A percentile compares a stretch with the other conserved stretches of the same genome.
phyloP scores from a whole-genome alignment of 2,888 invertebrate genomes.

The Ceraclea dissimilis region DNA sequence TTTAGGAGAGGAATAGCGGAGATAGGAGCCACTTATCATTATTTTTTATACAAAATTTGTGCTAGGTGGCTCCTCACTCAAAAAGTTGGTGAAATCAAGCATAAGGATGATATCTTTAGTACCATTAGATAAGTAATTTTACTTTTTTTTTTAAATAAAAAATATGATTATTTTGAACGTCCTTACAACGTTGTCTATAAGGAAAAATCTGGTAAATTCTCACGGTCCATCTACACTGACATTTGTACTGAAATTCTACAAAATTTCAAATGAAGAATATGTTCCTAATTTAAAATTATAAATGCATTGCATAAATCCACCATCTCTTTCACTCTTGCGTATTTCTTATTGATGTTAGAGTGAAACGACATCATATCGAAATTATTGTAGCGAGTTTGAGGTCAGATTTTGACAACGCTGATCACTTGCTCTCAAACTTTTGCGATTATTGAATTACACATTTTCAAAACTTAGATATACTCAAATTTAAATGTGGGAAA shows the following conservation, averaged over 20 bases:
- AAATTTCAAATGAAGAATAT: constrained; percentile 23
- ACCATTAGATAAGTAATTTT: no score
- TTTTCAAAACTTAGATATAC: no score
- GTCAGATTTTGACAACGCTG: not conserved
- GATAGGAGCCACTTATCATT: no score
- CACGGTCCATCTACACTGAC: constrained; percentile 48
- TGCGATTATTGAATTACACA: no score
- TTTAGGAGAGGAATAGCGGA: no score
- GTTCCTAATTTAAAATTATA: not conserved
- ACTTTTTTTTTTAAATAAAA: no score
- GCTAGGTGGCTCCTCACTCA: no score
- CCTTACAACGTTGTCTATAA: constrained; percentile 23
- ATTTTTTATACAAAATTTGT: no score
- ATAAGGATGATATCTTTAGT: no score
- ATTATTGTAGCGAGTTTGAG: not conserved
- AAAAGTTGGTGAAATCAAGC: no score
- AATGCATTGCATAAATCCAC: not conserved
- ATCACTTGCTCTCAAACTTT: not conserved
- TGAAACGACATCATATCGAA: not conserved
- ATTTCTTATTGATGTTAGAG: not conserved
- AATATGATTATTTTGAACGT: no score
- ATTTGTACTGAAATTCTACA: constrained; percentile 34
- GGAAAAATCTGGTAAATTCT: constrained; percentile 36
- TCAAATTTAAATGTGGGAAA: no score
- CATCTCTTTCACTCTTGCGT: not conserved